Conservation (phyloP, 2,888 invertebrate genomes). For the Meloe dianella region DNA sequence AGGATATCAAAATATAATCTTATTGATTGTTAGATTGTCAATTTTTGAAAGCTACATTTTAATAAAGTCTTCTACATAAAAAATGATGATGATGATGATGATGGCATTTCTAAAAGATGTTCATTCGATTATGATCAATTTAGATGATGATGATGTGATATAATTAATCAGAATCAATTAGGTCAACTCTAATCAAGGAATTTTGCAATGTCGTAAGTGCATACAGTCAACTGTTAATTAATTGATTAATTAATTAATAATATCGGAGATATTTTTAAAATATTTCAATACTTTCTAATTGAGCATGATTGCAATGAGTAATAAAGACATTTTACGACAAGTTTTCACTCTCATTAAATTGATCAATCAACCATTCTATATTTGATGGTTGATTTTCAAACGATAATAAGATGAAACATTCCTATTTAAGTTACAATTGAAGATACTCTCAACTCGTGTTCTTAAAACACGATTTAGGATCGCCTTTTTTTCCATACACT, state of each 20-base stretch:
- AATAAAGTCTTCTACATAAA: background rate
- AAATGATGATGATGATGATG: background rate
- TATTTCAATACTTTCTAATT: background rate
- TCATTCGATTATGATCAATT: background rate
- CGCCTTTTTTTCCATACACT: too few relatives aligned
- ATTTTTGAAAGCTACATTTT: background rate
- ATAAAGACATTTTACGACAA: background rate
- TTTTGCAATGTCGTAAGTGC: constrained; percentile 1
- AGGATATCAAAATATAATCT: background rate
- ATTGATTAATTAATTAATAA: background rate
- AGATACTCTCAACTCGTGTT: too few relatives aligned
- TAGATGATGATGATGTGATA: constrained; percentile 25
- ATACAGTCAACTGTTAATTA: background rate
- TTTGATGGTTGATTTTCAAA: too few relatives aligned
- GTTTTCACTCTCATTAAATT: background rate
- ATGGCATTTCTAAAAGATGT: background rate
- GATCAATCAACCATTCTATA: background rate
- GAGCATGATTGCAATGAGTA: background rate
- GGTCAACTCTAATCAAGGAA: constrained; percentile 24
- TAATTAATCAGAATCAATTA: constrained; percentile 24
- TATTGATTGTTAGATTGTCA: background rate
- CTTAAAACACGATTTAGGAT: too few relatives aligned
- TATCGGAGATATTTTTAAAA: background rate
- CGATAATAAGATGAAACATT: too few relatives aligned
- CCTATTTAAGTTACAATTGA: too few relatives aligned